Conservation (phyloP, 1,140 invertebrate genomes). For the Aphelenchoides besseyi region DNA sequence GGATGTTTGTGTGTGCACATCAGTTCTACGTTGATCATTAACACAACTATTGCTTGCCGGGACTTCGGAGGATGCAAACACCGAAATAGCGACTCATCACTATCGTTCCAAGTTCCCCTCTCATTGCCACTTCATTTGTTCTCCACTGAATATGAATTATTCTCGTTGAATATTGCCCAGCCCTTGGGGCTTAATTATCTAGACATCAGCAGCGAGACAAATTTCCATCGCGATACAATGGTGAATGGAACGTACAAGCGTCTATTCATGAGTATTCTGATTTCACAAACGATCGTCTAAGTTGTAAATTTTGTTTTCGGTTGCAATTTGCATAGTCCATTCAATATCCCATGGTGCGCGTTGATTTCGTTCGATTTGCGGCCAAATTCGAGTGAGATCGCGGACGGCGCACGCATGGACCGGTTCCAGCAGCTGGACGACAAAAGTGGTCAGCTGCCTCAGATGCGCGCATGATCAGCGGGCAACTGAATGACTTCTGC, state of each 20-base stretch:
- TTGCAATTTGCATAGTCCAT: not conserved
- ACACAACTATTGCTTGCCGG: too few relatives aligned
- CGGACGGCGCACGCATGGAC: not conserved
- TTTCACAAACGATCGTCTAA: not conserved
- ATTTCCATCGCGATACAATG: too few relatives aligned
- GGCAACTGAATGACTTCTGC: too few relatives aligned
- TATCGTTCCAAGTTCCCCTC: too few relatives aligned
- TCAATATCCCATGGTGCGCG: not conserved
- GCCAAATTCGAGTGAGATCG: not conserved
- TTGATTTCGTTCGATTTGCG: not conserved
- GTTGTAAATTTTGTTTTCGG: constrained; percentile 2
- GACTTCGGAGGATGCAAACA: too few relatives aligned
- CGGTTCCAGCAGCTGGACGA: not conserved
- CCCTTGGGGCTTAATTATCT: constrained; percentile 19
- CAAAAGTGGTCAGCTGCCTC: not conserved
- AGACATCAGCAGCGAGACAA: not conserved
- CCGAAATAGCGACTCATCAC: too few relatives aligned
- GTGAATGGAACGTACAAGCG: too few relatives aligned
- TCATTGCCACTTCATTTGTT: too few relatives aligned
- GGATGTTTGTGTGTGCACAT: too few relatives aligned
- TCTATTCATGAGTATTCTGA: too few relatives aligned
- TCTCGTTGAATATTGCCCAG: not conserved
- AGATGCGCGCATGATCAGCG: not conserved
- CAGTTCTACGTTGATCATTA: too few relatives aligned
- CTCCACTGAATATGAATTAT: constrained; percentile 21